phyloP scores from a whole-genome alignment of 37 sponge, comb jelly and placozoan species.

The Haliclona indistincta region DNA sequence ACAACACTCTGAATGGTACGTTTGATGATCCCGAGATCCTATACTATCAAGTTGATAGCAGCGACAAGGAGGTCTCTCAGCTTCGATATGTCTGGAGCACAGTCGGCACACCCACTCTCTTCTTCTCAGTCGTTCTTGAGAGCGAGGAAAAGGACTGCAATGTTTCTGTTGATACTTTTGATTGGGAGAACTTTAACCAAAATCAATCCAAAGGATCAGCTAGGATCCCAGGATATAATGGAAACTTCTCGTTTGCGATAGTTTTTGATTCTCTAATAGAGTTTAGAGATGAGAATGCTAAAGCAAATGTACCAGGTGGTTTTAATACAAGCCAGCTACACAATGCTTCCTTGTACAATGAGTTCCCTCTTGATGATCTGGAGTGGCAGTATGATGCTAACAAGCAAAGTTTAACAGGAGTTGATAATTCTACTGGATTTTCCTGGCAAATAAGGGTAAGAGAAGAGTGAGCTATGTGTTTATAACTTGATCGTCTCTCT shows the following conservation, averaged over 20 bases:
- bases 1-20: no score
- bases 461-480: not conserved
- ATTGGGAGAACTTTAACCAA: not conserved
- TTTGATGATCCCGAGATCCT: not conserved
- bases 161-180: not conserved
- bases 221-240: conserved; percentile 20
- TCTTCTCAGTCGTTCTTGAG: conserved; percentile 6
- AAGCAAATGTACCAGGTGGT: not conserved
- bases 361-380: conserved; percentile 6
- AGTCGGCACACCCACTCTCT: conserved; percentile 34
- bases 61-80: no score
- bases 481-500: no score
- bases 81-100: conserved; percentile 60
- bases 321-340: conserved; percentile 8
- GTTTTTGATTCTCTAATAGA: conserved; percentile 53
- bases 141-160: not conserved
- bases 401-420: not conserved
- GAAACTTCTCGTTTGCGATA: conserved; percentile 47
- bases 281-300: conserved; percentile 24
- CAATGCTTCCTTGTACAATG: not conserved
- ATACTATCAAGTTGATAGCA: not conserved
- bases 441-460: not conserved
- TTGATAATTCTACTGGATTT: not conserved
- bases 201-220: conserved; percentile 30
- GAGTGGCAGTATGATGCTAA: conserved; percentile 12